A percentile compares a stretch with the other conserved stretches of the same genome.
These are phyloP conservation scores for Polietes domitor DNA, from an alignment of 2,888 invertebrate species.

Conservation along the genomic window DNA sequence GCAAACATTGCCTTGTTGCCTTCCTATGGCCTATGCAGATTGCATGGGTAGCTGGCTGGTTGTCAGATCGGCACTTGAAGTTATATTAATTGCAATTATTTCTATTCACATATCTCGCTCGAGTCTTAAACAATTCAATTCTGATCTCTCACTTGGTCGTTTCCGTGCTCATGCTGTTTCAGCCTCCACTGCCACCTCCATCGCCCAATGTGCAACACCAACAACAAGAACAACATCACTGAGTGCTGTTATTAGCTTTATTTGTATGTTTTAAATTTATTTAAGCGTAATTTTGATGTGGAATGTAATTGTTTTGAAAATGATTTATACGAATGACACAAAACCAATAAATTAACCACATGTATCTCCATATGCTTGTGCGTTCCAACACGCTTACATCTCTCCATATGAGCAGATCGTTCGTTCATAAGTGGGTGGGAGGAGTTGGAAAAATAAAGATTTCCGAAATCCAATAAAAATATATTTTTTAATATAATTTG, in stretches of 20 bases:
- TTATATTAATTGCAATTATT: constrained; percentile 51
- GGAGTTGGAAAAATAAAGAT: not conserved
- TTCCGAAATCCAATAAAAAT: not conserved
- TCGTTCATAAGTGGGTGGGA: not conserved
- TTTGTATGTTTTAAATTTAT: constrained; percentile 24
- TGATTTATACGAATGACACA: constrained; percentile 53
- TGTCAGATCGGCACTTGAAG: constrained; percentile 53
- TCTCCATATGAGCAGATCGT: too few relatives aligned
- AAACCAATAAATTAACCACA: not conserved
- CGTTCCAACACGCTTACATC: constrained; percentile 11
- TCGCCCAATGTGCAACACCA: not conserved
- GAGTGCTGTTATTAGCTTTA: not conserved
- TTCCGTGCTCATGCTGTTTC: constrained; percentile 6
- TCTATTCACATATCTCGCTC: constrained; percentile 17
- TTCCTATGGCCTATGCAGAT: not conserved
- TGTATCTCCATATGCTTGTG: constrained; percentile 18
- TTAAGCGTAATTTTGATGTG: constrained; percentile 12
- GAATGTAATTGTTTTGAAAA: constrained; percentile 22
- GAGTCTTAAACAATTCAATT: constrained; percentile 18
- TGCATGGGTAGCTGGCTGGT: constrained; percentile 18
- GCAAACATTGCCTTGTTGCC: not conserved
- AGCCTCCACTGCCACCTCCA: not conserved
- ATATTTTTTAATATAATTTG: constrained; percentile 7
- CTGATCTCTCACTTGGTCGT: not conserved
- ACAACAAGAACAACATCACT: not conserved